phyloP scores from a whole-genome alignment of 2,113 vertebrate genomes.

The Petroica traversi region DNA sequence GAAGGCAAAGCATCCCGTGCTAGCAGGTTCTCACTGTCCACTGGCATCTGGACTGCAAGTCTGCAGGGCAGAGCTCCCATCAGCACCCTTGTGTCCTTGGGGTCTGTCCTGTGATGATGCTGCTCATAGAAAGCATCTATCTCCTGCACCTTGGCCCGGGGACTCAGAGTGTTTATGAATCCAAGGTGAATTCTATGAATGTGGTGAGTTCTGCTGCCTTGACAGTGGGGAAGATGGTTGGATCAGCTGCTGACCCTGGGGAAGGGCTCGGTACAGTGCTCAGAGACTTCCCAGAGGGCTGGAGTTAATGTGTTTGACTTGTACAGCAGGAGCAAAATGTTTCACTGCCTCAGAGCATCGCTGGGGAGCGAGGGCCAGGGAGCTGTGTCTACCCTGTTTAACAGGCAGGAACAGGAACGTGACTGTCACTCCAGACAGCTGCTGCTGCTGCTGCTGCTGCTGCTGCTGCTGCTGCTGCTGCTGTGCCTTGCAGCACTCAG shows the following conservation, averaged over 20 bases:
- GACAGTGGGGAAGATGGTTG: background rate
- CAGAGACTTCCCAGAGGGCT: background rate
- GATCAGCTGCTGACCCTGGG: background rate
- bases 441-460: background rate
- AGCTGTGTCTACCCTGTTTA: background rate
- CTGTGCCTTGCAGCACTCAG: accelerated
- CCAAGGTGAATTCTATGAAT: background rate
- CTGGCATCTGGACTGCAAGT: background rate
- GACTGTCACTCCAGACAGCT: background rate
- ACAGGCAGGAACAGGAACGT: background rate
- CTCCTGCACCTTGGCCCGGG: accelerated
- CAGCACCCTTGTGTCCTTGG: background rate
- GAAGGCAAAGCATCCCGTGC: background rate
- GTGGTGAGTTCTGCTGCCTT: background rate
- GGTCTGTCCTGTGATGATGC: background rate
- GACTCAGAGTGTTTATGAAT: background rate
- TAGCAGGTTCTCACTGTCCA: background rate
- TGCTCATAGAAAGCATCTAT: accelerated
- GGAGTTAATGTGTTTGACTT: background rate
- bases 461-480: background rate
- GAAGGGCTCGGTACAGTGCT: background rate
- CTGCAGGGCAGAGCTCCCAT: background rate
- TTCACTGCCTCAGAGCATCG: background rate
- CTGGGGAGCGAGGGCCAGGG: background rate
- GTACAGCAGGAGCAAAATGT: background rate